Evolutionary conservation across 30 jellyfish, hydroid and myxozoan genomes (phyloP), one percentile per base, ranked within the genome.

Genomic region (Catostylus mosaicus): DNA sequence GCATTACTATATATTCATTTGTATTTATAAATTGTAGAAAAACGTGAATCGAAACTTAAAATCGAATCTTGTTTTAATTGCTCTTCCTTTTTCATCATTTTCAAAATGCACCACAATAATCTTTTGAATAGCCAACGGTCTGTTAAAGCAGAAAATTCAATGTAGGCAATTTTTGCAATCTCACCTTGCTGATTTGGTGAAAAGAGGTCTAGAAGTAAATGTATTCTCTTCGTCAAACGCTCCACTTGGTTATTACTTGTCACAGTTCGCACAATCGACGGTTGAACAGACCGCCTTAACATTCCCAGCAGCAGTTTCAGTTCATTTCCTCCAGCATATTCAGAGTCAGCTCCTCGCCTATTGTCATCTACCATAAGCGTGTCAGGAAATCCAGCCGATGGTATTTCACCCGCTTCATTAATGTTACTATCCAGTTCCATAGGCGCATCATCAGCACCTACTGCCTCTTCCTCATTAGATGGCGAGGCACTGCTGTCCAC

Each of bases 151-250:
- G n/a, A n/a, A n/a, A n/a, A n/a, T n/a, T n/a, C 32, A n/a, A 56
- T 3, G 69, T 26, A 56, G 26, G 10, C 7, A 18, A 31, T 61
- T 22, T 23, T 5, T 6, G n/a, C n/a, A 11, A 4, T 36, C 60
- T 1, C 16, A 37, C 67, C 67, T 37, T 35, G 82, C 18, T 34
- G 3, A 14, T 50, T 27, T 12, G 46, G 89, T n/a, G 89, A 79
- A 16, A 79, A 43, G 12, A 79, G 35, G 14, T 64, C 89, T 62
- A 67, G n/a, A 43, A 79, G 73, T n/a, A 63, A 31, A 45, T 79
- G 89, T 2, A 79, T 79, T 22, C 89, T 27, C 56, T 64, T 79
- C 43, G 89, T 79, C 1, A 67, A 37, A 7, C 89, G 82, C n/a
- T 4, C 14, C 34, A 46, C 75, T 36, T 38, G 71, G 3, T 64